Evolutionary conservation across 1,140 invertebrate genomes (phyloP), one percentile per base, ranked within the genome.

Genomic region (Trinorchestia longiramus): DNA sequence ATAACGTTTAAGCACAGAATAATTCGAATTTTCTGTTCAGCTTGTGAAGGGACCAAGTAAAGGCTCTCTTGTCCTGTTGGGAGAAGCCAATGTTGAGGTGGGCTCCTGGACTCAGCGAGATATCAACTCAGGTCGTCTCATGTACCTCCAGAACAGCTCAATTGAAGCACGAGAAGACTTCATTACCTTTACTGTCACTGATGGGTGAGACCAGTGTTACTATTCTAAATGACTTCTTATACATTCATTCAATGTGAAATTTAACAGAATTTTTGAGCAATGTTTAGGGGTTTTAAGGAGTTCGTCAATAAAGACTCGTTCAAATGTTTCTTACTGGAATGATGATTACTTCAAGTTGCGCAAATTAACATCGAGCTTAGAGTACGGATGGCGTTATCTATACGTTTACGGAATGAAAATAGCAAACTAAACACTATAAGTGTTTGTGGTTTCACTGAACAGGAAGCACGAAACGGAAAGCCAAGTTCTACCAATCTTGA

Each of bases 81-180:
- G 92, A 40, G 43, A 94, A 43, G 44, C 92, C 44, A 43, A 42
- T 28, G 43, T 0, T 3, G 43, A 43, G 0, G 92, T 40, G 36
- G n/a, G 43, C 43, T 96, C 96, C 53, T 97, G 96, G 88, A 97
- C 96, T 57, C 96, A 97, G 42, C 95, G 96, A 3, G 96, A 97
- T 53, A 95, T 97, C n/a, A 96, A 96, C 44, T 95, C 96, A 43
- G 96, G 96, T 4, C 95, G 96, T 41, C 96, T 97, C 4, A 96
- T 96, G 96, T 97, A 96, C 44, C 45, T 97, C 36, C 96, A 94
- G 44, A 94, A 94, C 92, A 94, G 92, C 44, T 94, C 92, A 3
- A 94, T 94, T 40, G 92, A 94, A 45, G 92, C 92, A 11, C 92
- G 43, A 0, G 92, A 94, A 47, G 92, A 94, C 44, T 94, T 94